phyloP scores from a whole-genome alignment of 1,140 invertebrate species.

The Tribolium madens region DNA sequence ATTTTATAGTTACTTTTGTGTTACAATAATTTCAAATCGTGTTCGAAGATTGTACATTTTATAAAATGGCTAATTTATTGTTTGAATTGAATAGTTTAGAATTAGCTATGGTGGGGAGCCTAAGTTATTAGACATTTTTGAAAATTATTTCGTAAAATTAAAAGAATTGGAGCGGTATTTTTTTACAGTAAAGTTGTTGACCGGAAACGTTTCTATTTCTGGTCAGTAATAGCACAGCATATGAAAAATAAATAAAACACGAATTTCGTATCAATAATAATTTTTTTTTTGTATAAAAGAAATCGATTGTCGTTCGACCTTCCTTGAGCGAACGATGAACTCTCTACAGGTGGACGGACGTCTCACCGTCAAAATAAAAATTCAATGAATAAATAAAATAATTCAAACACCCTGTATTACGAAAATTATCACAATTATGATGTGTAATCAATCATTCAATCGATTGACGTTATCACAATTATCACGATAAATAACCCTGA shows the following conservation, averaged over 20 bases:
- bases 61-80: too few relatives aligned
- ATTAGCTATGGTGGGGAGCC: too few relatives aligned
- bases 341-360: background rate
- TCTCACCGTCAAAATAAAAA: background rate
- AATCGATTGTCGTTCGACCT: background rate
- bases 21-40: too few relatives aligned
- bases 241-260: background rate
- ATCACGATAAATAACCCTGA: background rate
- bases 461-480: background rate
- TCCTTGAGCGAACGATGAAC: background rate
- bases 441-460: background rate
- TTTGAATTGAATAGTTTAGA: too few relatives aligned
- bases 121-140: too few relatives aligned
- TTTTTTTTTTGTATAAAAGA: background rate
- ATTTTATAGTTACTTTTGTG: too few relatives aligned
- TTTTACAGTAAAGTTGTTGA: background rate
- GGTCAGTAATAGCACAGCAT: background rate
- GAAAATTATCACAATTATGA: background rate
- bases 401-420: background rate
- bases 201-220: background rate
- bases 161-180: background rate
- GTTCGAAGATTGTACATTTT: too few relatives aligned
- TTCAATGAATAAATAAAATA: background rate
- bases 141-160: too few relatives aligned
- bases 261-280: background rate